These are phyloP conservation scores for Triops cancriformis DNA, from an alignment of 1,140 invertebrate genomes.

Conservation along the genomic window DNA sequence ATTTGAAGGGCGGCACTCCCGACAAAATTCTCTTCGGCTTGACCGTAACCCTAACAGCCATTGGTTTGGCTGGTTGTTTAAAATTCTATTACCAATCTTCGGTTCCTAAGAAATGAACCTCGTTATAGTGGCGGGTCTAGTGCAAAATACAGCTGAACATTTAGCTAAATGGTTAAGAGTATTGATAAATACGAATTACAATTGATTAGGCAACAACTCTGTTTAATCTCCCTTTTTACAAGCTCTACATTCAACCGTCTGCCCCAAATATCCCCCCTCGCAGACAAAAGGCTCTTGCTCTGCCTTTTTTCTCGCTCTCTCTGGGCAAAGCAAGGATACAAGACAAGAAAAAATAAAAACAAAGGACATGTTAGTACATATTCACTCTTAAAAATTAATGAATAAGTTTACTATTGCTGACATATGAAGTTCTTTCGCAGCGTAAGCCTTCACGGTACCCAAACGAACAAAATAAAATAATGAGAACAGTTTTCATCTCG, in stretches of 20 bases:
- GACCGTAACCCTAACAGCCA: constrained; percentile 40
- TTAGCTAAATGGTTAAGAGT: background rate
- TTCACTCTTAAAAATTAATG: background rate
- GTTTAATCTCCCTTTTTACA: constrained; percentile 5
- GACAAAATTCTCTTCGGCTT: constrained; percentile 48
- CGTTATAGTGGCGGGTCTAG: background rate
- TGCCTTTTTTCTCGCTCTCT: background rate
- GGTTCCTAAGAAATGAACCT: constrained; percentile 35
- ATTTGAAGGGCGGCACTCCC: constrained; percentile 48
- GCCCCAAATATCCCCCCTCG: background rate
- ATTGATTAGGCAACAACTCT: background rate
- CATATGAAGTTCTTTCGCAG: background rate
- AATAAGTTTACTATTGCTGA: constrained; percentile 10
- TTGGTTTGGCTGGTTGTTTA: constrained; percentile 40
- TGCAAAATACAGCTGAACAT: background rate
- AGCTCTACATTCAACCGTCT: background rate
- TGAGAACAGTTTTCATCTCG: constrained; percentile 1
- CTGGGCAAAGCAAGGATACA: background rate
- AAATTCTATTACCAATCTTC: constrained; percentile 39
- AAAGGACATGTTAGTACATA: background rate
- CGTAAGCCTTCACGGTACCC: background rate
- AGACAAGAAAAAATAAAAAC: background rate
- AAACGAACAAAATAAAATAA: background rate
- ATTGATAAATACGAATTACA: background rate
- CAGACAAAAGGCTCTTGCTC: background rate